Percentiles rank a stretch among this genome's conserved stretches.
Evolutionary conservation across 2,113 vertebrate species (phyloP).

Genomic region (Ceuthmochares aereus): DNA sequence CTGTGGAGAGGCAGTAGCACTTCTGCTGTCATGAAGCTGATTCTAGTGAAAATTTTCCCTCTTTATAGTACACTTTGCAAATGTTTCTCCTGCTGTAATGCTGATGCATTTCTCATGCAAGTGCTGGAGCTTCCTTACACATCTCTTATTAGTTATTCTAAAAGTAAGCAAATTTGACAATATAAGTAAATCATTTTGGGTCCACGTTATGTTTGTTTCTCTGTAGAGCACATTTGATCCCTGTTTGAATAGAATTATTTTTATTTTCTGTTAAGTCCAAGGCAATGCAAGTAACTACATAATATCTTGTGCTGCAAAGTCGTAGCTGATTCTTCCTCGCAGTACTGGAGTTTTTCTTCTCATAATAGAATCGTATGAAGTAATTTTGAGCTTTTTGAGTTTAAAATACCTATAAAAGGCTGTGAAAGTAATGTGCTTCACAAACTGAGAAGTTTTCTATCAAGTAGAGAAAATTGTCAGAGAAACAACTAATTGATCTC

Average conservation of each 20-base stretch:
- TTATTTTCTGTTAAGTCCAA: neutral
- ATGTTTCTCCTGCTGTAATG: neutral
- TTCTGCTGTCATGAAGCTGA: neutral
- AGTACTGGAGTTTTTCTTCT: neutral
- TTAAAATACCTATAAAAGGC: conserved; percentile 27
- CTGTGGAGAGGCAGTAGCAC: neutral
- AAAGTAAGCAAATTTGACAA: neutral
- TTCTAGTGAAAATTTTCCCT: neutral
- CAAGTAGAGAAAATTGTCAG: conserved; percentile 74
- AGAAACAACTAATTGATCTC: conserved; percentile 87
- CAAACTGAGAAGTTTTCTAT: conserved; percentile 72
- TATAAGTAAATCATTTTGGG: neutral
- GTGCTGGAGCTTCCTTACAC: neutral
- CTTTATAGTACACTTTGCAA: neutral
- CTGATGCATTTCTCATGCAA: neutral
- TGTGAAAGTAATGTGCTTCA: conserved; percentile 4
- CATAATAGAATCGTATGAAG: neutral
- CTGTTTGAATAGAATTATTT: neutral
- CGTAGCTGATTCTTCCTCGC: neutral
- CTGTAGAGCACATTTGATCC: neutral
- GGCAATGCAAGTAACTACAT: neutral
- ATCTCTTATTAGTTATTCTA: neutral
- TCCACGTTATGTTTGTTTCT: neutral
- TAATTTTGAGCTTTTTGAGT: neutral
- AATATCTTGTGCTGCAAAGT: neutral